Evolutionary conservation across 1,140 invertebrate genomes (phyloP), one percentile per base, ranked within the genome.

Genomic region (Cotesia chilonis): DNA sequence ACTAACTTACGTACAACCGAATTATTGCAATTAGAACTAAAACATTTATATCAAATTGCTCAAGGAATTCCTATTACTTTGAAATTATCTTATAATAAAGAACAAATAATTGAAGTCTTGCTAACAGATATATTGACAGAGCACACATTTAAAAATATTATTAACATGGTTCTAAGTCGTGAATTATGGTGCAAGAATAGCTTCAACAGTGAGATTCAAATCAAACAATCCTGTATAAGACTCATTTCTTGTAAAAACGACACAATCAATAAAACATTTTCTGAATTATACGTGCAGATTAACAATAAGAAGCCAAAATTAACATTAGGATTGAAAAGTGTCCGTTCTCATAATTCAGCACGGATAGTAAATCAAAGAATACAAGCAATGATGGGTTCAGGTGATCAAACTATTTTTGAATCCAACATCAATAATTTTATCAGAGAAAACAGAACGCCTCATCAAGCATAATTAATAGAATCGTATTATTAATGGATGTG

Each of bases 241-340:
- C 57, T 63, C 37, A 10, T 63, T 36, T 63, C 35, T 36, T 63
- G 60, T 12, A 37, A 36, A 10, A 63, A 37, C n/a, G 36, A 38
- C 37, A 37, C 28, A 37, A 37, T 63, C 1, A 37, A 47, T 51
- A 51, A 66, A 6, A 47, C n/a, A 14, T 52, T 28, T 35, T 52
- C 10, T n/a, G 38, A 66, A 66, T 51, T 47, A n/a, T 66, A 47
- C 14, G 20, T 47, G 14, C 12, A 10, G 6, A 66, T 28, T 51
- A 52, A 47, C 57, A 5, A 36, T n/a, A 57, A n/a, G 12, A 68
- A 57, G 37, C 36, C 35, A 17, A 57, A 68, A 37, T 3, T 68
- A 35, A 35, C 14, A 36, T 28, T 52, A 12, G 41, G 52, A 10
- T 10, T 68, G 17, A 20, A 54, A 68, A 68, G 17, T 4, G 28